Conservation (phyloP, 2,113 vertebrate species). For the Myxocyprinus asiaticus region DNA sequence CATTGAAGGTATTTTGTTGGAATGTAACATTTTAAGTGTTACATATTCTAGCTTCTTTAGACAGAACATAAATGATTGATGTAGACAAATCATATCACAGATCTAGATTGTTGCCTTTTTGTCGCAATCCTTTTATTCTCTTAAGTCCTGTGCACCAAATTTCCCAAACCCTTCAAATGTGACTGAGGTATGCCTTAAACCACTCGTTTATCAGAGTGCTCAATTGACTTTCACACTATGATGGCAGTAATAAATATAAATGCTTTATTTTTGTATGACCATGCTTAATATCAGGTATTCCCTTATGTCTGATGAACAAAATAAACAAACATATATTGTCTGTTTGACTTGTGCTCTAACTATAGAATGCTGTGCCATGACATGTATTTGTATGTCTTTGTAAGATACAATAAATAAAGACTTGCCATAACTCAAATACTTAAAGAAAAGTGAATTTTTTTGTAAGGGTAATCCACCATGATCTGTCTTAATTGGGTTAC, state of each 20-base stretch:
- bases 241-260: not conserved
- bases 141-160: too few relatives aligned
- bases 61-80: too few relatives aligned
- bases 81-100: not conserved
- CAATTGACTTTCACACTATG: not conserved
- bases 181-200: not conserved
- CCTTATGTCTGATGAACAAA: not conserved
- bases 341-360: slow-evolving; percentile 51
- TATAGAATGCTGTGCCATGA: slow-evolving; percentile 19
- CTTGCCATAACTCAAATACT: not conserved
- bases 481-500: too few relatives aligned
- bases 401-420: slow-evolving; percentile 29
- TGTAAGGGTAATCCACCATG: too few relatives aligned
- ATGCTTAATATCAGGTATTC: not conserved
- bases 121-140: not conserved
- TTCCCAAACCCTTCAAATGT: not conserved
- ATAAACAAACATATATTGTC: slow-evolving; percentile 13
- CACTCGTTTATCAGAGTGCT: not conserved
- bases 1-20: too few relatives aligned
- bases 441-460: too few relatives aligned
- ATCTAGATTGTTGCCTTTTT: not conserved
- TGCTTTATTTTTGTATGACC: slow-evolving; percentile 18
- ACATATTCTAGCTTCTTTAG: too few relatives aligned
- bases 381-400: slow-evolving; percentile 21
- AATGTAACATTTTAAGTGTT: too few relatives aligned